phyloP scores from a whole-genome alignment of 2,888 invertebrate species.

The Euphydryas editha region DNA sequence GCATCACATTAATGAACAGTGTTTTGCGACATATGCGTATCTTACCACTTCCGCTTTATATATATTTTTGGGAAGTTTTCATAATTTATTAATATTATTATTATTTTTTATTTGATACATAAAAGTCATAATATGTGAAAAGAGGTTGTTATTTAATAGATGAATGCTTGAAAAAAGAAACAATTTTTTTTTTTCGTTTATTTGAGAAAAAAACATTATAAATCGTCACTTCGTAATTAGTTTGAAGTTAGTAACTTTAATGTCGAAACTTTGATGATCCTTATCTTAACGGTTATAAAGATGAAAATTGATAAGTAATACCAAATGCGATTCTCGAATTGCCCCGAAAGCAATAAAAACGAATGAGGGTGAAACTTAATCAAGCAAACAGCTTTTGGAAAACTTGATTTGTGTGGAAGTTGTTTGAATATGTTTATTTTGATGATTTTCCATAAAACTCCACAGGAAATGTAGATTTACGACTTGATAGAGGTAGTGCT shows the following conservation, averaged over 20 bases:
- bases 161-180: too few species aligned
- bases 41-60: too few species aligned
- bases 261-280: constrained; percentile 8
- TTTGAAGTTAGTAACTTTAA: too few species aligned
- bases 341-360: constrained; percentile 39
- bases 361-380: constrained; percentile 41
- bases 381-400: constrained; percentile 38
- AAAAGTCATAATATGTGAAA: too few species aligned
- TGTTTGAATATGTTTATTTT: constrained; percentile 27
- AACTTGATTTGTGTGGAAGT: constrained; percentile 38
- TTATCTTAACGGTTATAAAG: neutral
- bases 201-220: neutral
- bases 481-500: neutral
- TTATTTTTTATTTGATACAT: too few species aligned
- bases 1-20: too few species aligned
- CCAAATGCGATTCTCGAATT: constrained; percentile 30
- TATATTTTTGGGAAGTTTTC: too few species aligned
- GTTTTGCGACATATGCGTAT: too few species aligned
- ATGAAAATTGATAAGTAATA: neutral
- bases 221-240: neutral
- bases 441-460: neutral
- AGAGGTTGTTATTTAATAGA: too few species aligned
- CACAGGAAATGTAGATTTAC: too few species aligned
- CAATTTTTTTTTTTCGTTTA: too few species aligned
- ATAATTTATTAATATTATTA: too few species aligned